Base-by-base conservation (phyloP, 1,140 invertebrate species). In the Aleiodes sp. region DNA sequence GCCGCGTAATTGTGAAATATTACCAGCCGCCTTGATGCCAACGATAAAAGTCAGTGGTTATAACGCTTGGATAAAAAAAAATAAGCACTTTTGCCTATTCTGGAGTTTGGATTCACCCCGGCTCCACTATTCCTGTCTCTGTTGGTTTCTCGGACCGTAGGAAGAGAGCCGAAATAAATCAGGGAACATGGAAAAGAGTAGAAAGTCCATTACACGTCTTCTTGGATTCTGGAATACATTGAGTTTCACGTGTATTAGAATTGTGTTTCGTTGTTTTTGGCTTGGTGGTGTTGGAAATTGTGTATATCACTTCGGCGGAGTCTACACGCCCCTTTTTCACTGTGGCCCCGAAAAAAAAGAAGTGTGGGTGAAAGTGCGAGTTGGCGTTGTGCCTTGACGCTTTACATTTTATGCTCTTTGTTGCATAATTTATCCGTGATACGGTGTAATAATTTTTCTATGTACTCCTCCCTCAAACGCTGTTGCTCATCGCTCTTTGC, bases 1-100 rank as follows among this genome's bases (percentile, higher is more conserved):
- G 75, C 71, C 70, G 75, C 79, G 80, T 83, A 83, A 83, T 82
- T 83, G 80, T 79, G 75, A 83, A 82, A 81, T 82, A 83, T 82
- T 77, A 73, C 79, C 70, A 43, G 59, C 65, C 68, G 71, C 69
- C 77, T 69, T 76, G 79, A 75, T 67, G 67, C 56, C 71, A 37
- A 70, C 68, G 76, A 76, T 78, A 78, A 77, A 80, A 78, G 19
- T 61, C 2, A 31, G 21, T 37, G 43, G 37, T 57, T 41, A 52
- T 46, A 57, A 46, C 33, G 56, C 26, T 7, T 43, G 16, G 26
- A 24, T 16, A 52, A 16, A 52, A 19, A 21, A 24, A 43, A 43
- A 43, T 24, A 52, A 77, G 76, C 80, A 73, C 79, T 76, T 75
- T 70, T 63, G 60, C 31, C 76, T 78, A 78, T 80, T n/a, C n/a